Evolutionary conservation across 1,140 invertebrate species (phyloP).

Genomic region (Sinella curviseta): DNA sequence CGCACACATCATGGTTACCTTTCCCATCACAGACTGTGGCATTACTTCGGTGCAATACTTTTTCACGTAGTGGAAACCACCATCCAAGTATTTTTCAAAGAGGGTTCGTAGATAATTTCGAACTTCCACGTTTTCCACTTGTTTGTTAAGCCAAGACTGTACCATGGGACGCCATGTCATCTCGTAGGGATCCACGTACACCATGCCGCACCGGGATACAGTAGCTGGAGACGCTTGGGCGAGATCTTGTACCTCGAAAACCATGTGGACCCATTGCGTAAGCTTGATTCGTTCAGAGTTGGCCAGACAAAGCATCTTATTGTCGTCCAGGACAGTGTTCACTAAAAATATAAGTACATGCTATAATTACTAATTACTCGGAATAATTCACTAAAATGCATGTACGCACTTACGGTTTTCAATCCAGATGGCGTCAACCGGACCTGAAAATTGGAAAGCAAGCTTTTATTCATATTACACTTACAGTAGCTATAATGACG

Average conservation of each 20-base stretch:
- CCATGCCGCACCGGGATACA: conserved; percentile 80
- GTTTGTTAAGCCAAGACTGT: conserved; percentile 73
- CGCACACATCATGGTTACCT: conserved; percentile 71
- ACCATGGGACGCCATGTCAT: conserved; percentile 78
- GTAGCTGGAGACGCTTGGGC: conserved; percentile 85
- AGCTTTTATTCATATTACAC: not conserved
- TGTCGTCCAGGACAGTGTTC: conserved; percentile 90
- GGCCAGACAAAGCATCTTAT: conserved; percentile 85
- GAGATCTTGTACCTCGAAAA: conserved; percentile 87
- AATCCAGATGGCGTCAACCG: conserved; percentile 92
- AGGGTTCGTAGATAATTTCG: conserved; percentile 61
- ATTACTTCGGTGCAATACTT: conserved; percentile 60
- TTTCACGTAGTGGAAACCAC: conserved; percentile 65
- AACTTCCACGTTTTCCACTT: conserved; percentile 58
- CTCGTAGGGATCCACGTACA: conserved; percentile 81
- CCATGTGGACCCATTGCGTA: conserved; percentile 71
- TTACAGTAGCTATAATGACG: too few species aligned
- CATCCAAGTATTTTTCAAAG: conserved; percentile 66
- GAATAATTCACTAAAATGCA: too few species aligned
- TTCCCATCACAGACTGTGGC: conserved; percentile 75
- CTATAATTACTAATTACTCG: too few species aligned
- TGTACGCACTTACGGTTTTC: conserved; percentile 66
- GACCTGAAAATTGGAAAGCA: conserved; percentile 73
- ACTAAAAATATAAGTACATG: conserved; percentile 58
- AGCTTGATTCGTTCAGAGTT: conserved; percentile 89